Conservation (phyloP, 1,140 invertebrate species). For the Leptinotarsa lineolata region DNA sequence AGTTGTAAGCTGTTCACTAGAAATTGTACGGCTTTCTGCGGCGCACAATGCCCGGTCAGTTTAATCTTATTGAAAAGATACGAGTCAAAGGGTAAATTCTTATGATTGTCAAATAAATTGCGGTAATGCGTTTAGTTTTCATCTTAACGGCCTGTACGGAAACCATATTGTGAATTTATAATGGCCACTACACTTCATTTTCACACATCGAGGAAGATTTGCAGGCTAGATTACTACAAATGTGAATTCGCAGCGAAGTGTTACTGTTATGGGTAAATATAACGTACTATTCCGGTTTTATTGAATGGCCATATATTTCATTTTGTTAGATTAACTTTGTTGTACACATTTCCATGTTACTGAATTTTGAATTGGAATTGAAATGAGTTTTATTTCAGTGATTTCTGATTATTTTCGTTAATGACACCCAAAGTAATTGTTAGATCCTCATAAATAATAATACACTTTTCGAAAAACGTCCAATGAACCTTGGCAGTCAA, state of each 20-base stretch:
- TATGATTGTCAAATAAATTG: conserved; percentile 28
- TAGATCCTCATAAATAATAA: too few species aligned
- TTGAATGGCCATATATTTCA: conserved; percentile 14
- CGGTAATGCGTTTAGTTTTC: conserved; percentile 27
- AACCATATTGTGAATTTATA: conserved; percentile 28
- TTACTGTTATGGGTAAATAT: conserved; percentile 18
- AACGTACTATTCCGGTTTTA: conserved; percentile 18
- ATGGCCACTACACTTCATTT: conserved; percentile 21
- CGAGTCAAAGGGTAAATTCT: conserved; percentile 31
- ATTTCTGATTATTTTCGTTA: background rate
- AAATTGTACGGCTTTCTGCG: conserved; percentile 35
- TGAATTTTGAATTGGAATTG: background rate
- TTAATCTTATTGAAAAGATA: conserved; percentile 32
- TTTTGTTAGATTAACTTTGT: background rate
- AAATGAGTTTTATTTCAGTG: background rate
- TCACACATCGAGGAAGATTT: conserved; percentile 23
- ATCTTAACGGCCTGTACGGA: conserved; percentile 27
- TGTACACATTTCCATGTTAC: background rate
- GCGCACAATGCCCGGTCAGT: background rate
- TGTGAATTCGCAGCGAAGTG: conserved; percentile 3
- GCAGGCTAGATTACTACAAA: conserved; percentile 18
- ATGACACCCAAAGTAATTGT: too few species aligned
- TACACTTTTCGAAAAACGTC: too few species aligned
- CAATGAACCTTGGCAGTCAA: too few species aligned
- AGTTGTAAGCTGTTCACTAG: conserved; percentile 35